Evolutionary conservation across 2,113 vertebrate species (phyloP).

Genomic region (Trematomus loennbergii): DNA sequence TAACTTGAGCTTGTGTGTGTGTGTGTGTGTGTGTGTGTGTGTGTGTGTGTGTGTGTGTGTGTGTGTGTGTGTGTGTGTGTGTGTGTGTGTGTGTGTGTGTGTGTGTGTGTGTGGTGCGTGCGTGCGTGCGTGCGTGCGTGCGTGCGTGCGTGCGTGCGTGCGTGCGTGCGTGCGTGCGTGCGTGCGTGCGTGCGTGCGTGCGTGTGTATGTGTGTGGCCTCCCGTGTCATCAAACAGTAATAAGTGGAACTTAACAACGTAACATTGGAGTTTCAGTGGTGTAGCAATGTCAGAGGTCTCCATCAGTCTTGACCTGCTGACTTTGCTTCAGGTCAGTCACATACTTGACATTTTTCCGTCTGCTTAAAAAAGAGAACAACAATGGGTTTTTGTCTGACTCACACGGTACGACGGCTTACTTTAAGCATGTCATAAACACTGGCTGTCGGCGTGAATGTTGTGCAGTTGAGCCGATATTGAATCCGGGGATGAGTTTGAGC

Average conservation of each 20-base stretch:
- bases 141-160: neutral
- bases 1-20: too few species aligned
- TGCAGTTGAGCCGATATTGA: conserved; percentile 28
- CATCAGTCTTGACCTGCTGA: conserved; percentile 42
- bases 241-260: conserved; percentile 8
- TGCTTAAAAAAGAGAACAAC: conserved; percentile 24
- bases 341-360: conserved; percentile 60
- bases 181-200: neutral
- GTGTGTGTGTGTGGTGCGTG: too few species aligned
- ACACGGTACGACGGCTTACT: conserved; percentile 32
- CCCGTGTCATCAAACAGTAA: neutral
- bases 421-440: conserved; percentile 43
- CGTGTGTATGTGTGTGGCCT: neutral
- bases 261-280: conserved; percentile 3
- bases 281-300: neutral
- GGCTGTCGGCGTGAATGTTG: conserved; percentile 3
- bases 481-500: conserved; percentile 41
- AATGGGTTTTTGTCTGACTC: conserved; percentile 12
- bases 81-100: too few species aligned
- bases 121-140: neutral
- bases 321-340: conserved; percentile 53
- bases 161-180: too few species aligned
- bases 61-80: too few species aligned
- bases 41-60: too few species aligned
- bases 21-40: too few species aligned